These are phyloP conservation scores for Callosobruchus maculatus DNA, from an alignment of 2,888 invertebrate species.

Conservation along the genomic window DNA sequence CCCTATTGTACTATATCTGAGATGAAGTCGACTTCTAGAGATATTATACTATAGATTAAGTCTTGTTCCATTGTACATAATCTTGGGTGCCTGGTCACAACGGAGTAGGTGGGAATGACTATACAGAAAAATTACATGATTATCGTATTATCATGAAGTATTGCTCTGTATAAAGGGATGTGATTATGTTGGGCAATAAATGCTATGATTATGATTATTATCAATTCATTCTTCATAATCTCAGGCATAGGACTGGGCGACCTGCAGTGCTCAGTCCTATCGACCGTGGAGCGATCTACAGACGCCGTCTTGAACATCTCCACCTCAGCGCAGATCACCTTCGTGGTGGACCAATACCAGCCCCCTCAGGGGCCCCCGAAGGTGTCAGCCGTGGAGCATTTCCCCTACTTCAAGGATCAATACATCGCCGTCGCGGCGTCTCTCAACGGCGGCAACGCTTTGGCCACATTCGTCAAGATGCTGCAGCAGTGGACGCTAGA, in stretches of 20 bases:
- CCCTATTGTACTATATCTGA: no score
- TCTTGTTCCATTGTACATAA: no score
- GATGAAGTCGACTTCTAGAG: no score
- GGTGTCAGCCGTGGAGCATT: conserved; percentile 60
- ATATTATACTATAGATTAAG: no score
- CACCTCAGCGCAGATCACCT: conserved; percentile 81
- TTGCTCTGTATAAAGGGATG: no score
- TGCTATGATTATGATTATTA: no score
- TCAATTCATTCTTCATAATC: no score
- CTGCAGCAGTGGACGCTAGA: conserved; percentile 77
- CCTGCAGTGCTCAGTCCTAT: conserved; percentile 79
- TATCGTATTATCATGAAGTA: no score
- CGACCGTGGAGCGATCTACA: conserved; percentile 61
- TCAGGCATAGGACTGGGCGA: conserved; percentile 74
- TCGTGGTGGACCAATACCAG: conserved; percentile 59
- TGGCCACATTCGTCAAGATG: conserved; percentile 77
- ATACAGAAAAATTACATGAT: no score
- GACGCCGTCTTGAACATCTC: conserved; percentile 81
- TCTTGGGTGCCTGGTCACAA: no score
- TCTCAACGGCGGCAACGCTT: conserved; percentile 78
- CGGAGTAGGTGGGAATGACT: no score
- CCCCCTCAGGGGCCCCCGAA: conserved; percentile 41
- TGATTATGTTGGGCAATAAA: no score
- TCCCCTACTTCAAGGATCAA: conserved; percentile 70
- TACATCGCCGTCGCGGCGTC: conserved; percentile 81